Evolutionary conservation across 2,797 vertebrate species (phyloP).

Genomic region (Heliangelus exortis): DNA sequence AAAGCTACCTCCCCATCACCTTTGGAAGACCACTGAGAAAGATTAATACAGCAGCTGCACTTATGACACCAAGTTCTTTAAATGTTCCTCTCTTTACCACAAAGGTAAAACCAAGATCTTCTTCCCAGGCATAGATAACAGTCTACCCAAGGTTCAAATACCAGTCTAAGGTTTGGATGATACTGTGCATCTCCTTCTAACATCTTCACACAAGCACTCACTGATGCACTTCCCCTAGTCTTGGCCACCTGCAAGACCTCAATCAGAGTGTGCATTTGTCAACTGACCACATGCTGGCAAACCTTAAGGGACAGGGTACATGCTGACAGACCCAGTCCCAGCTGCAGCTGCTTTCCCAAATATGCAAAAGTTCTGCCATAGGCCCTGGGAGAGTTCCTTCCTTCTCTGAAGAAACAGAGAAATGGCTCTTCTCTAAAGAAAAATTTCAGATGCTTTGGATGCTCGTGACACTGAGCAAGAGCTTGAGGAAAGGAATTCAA

Average conservation of each 20-base stretch:
- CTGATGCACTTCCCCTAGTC: too few species aligned
- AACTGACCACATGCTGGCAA: too few species aligned
- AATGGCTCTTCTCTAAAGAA: background rate
- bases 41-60: background rate
- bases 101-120: background rate
- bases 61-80: background rate
- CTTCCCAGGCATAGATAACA: background rate
- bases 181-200: too few species aligned
- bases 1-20: background rate
- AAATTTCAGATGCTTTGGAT: background rate
- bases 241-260: too few species aligned
- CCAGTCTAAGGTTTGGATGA: too few species aligned
- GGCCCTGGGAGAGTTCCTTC: too few species aligned
- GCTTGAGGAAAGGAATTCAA: background rate
- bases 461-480: background rate
- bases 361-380: too few species aligned
- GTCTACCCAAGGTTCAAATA: background rate
- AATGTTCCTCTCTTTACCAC: background rate
- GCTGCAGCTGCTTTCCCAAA: too few species aligned
- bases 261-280: too few species aligned
- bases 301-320: too few species aligned
- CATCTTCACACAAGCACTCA: too few species aligned
- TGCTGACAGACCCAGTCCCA: too few species aligned
- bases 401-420: background rate
- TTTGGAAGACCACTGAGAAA: background rate